Percentiles rank a stretch among this genome's conserved stretches.
Evolutionary conservation across 2,113 vertebrate genomes (phyloP).

Genomic region (Festucalex cinctus): DNA sequence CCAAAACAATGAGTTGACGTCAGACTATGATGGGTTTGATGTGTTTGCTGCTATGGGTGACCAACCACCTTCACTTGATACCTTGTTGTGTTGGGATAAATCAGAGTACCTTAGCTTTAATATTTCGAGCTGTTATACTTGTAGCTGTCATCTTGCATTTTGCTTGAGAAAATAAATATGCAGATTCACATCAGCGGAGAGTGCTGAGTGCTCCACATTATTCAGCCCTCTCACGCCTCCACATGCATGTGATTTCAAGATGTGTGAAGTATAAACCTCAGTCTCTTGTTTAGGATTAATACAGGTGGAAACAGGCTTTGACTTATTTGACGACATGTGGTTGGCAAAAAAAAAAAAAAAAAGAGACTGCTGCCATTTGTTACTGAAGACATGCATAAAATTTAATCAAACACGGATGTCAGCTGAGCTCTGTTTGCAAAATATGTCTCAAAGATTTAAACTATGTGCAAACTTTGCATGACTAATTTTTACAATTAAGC

Average conservation of each 20-base stretch:
- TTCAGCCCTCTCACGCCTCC: conserved; percentile 7
- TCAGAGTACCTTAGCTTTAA: not conserved
- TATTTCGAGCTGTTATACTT: not conserved
- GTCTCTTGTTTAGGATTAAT: not conserved
- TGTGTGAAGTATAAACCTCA: not conserved
- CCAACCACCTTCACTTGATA: not conserved
- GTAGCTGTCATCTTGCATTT: not conserved
- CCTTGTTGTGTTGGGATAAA: not conserved
- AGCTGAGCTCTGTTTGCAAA: no score
- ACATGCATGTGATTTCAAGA: conserved; percentile 24
- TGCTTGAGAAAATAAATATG: not conserved
- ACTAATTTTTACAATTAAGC: no score
- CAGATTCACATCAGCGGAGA: conserved; percentile 3
- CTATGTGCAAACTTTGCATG: no score
- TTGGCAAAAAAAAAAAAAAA: not conserved
- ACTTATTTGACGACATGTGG: not conserved
- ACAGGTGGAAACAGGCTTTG: not conserved
- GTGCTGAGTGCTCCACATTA: conserved; percentile 5
- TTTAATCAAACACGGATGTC: not conserved
- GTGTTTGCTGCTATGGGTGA: not conserved
- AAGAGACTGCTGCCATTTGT: not conserved
- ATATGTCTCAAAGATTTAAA: no score
- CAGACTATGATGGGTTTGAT: not conserved
- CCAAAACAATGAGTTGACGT: not conserved
- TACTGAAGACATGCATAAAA: not conserved